These are phyloP conservation scores for Pocillopora meandrina DNA, from an alignment of 92 coral and sea anemone species.

Conservation along the genomic window DNA sequence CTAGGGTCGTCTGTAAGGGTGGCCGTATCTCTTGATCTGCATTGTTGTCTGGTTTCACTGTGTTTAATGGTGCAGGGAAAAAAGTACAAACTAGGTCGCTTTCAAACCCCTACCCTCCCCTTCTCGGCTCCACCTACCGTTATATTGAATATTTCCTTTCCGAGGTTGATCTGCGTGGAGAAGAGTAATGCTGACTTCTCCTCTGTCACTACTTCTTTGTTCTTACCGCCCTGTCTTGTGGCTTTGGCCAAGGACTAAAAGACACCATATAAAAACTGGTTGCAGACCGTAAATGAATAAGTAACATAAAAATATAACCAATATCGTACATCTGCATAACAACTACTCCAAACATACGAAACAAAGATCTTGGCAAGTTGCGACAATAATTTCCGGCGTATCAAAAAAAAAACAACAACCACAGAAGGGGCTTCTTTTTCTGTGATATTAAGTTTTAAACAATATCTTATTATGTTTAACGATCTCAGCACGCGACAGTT, in stretches of 20 bases:
- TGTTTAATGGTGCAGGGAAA: no score
- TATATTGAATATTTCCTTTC: constrained; percentile 83
- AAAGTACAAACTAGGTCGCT: no score
- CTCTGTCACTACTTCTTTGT: constrained; percentile 94
- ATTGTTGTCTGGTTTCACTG: no score
- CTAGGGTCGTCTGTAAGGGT: no score
- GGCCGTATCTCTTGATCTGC: no score
- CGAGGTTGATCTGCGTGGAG: constrained; percentile 82
- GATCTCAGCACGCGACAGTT: no score
- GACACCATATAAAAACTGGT: not conserved
- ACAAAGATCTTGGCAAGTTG: not conserved
- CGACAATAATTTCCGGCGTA: no score
- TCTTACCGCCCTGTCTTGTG: constrained; percentile 94
- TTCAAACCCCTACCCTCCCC: not conserved
- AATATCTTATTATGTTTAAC: no score
- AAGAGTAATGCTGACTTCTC: constrained; percentile 88
- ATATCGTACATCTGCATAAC: not conserved
- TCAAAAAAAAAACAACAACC: no score
- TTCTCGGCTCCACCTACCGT: constrained; percentile 56
- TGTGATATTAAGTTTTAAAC: no score
- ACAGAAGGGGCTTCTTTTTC: no score
- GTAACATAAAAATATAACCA: not conserved
- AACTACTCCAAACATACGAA: not conserved
- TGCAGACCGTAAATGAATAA: not conserved
- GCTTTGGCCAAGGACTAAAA: constrained; percentile 83